Percentiles rank a stretch among this genome's conserved stretches.
Evolutionary conservation across 2,888 invertebrate genomes (phyloP).

Genomic region (Caenorhabditis drosophilae): DNA sequence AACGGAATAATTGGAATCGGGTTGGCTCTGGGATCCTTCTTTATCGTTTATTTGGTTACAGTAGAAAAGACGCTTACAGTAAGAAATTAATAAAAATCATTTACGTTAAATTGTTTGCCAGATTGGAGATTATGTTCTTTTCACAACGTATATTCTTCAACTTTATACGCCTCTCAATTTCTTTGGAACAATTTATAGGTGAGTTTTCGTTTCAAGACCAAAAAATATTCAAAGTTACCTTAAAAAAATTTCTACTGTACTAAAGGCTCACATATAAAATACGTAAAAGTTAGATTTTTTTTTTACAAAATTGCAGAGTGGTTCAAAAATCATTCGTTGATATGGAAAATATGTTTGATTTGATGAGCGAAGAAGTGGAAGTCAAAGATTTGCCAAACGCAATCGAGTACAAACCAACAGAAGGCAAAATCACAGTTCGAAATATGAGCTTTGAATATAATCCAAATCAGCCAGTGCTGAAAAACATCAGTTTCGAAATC

Average conservation of each 20-base stretch:
- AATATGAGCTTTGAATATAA: constrained; percentile 88
- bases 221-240: no score
- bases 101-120: no score
- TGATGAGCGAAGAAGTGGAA: constrained; percentile 86
- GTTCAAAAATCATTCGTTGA: constrained; percentile 97
- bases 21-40: constrained; percentile 77
- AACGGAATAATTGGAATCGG: constrained; percentile 87
- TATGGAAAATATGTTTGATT: constrained; percentile 99
- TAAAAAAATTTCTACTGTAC: no score
- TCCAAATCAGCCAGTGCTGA: constrained; percentile 74
- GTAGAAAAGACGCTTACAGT: constrained; percentile 40
- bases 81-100: no score
- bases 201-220: no score
- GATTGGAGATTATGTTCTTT: constrained; percentile 93
- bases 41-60: constrained; percentile 85
- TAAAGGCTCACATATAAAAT: no score
- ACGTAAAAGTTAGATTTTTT: no score
- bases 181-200: constrained; percentile 95
- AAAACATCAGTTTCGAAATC: constrained; percentile 72
- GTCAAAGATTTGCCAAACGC: constrained; percentile 81
- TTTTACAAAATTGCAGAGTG: no score
- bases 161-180: constrained; percentile 89
- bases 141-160: constrained; percentile 89
- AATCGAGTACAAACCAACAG: constrained; percentile 76
- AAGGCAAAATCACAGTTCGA: constrained; percentile 81